phyloP scores from a whole-genome alignment of 2,797 vertebrate genomes.

The Erethizon dorsatum region DNA sequence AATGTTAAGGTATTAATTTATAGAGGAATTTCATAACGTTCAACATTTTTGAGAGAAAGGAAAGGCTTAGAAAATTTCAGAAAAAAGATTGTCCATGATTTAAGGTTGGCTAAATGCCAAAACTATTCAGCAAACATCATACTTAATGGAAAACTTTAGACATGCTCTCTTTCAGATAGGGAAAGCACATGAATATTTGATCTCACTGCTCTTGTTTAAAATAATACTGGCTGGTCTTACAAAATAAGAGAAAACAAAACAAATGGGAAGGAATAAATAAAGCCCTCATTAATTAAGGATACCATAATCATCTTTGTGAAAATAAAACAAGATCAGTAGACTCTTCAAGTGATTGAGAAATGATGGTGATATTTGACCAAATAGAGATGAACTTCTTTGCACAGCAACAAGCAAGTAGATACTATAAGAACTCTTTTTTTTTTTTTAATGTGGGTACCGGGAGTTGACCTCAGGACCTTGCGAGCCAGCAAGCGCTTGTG shows the following conservation, averaged over 20 bases:
- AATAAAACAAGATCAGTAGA: not conserved
- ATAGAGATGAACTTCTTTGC: not conserved
- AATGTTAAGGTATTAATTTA: slow-evolving; percentile 14
- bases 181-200: not conserved
- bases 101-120: not conserved
- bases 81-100: not conserved
- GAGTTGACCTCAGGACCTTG: no score
- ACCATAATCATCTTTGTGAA: not conserved
- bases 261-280: not conserved
- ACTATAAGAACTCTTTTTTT: not conserved
- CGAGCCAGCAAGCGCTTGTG: no score
- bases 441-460: no score
- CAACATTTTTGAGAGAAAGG: not conserved
- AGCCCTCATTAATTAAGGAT: not conserved
- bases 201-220: not conserved
- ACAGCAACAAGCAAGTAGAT: not conserved
- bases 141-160: not conserved
- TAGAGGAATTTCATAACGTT: not conserved
- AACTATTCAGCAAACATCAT: not conserved
- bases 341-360: not conserved
- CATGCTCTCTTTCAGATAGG: not conserved
- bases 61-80: not conserved
- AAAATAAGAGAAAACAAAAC: not conserved
- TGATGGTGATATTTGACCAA: not conserved
- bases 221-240: not conserved